Base-by-base conservation (phyloP, 2,888 invertebrate species). In the Plagiodera versicolora region DNA sequence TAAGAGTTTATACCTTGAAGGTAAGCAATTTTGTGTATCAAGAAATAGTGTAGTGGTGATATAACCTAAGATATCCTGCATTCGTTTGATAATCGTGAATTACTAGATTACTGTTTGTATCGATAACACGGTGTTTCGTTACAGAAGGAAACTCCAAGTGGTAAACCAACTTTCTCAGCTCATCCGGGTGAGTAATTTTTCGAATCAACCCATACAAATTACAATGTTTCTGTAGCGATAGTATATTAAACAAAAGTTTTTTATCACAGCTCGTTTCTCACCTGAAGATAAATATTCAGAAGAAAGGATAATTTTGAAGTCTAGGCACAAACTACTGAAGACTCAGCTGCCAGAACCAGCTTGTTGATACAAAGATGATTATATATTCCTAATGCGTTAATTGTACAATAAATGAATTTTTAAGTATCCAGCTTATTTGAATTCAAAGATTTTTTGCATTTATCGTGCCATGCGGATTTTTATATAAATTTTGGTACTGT, bases 231-330 rank as follows among this genome's bases (percentile, higher is more conserved):
- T n/a, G n/a, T n/a, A n/a, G n/a, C n/a, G n/a, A n/a, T n/a, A n/a
- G n/a, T n/a, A n/a, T n/a, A n/a, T n/a, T n/a, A n/a, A n/a, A n/a
- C n/a, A n/a, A n/a, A n/a, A n/a, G n/a, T 14, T 54, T 17, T 30
- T 35, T 28, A 49, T 69, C 69, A 28, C 51, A 71, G 73, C 73
- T 44, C 64, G 73, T n/a, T 73, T 73, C 57, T 73, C 73, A 17
- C 73, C 73, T 1, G 73, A 73, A 48, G 73, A 73, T 50, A 64
- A 70, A 48, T 72, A 72, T 57, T 72, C 72, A 2, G 71, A 68
- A 20, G 58, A 69, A 54, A 66, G 73, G 20, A 70, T 73, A n/a
- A 70, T 67, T 14, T 70, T 73, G 17, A 73, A 73, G 53, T 62
- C 58, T 35, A 60, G 73, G 32, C 70, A 60, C 63, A 69, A 68